Evolutionary conservation across 1,140 invertebrate genomes (phyloP), one percentile per base, ranked within the genome.

Genomic region (Marisa cornuarietis): DNA sequence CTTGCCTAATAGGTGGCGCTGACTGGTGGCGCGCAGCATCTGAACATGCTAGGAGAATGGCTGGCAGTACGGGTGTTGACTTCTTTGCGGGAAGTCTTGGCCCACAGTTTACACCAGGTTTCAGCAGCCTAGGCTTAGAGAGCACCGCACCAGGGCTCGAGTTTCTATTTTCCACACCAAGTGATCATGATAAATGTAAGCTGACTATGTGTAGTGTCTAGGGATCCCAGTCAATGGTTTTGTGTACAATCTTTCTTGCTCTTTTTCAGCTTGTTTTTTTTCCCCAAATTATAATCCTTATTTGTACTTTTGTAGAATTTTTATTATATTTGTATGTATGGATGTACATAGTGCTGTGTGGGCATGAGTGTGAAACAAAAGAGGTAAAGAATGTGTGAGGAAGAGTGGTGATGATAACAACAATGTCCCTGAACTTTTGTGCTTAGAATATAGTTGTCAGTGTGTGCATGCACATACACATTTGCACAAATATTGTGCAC

Each of bases 1-100:
- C 71, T 71, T 83, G 26, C 52, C 51, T 68, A 78, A 26, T 72
- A 85, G 84, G 84, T 82, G 83, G 82, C 24, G 79, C 83, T 58
- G 84, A 85, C 22, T 85, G 84, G 84, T 85, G 84, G 84, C 83
- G 81, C 24, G 71, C 80, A 26, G 83, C 83, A 10, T 83, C 84
- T 72, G 84, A 83, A 66, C 84, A 84, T 42, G 82, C 81, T 73
- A 79, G 74, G 22, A 76, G 82, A 76, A 51, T 83, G 14, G 78
- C 80, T 16, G 61, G 62, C 18, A 66, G 63, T 69, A 71, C 79
- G 52, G 75, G 71, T 9, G 24, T 76, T 49, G 79, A 82, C 66
- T 75, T 76, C 65, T 82, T 77, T 68, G 54, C 72, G 61, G 68
- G 72, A 71, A 79, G 76, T 71, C 68, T 81, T 24, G 74, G 76